Evolutionary conservation across 1,140 invertebrate species (phyloP).

Genomic region (Lasaia peninsularis): DNA sequence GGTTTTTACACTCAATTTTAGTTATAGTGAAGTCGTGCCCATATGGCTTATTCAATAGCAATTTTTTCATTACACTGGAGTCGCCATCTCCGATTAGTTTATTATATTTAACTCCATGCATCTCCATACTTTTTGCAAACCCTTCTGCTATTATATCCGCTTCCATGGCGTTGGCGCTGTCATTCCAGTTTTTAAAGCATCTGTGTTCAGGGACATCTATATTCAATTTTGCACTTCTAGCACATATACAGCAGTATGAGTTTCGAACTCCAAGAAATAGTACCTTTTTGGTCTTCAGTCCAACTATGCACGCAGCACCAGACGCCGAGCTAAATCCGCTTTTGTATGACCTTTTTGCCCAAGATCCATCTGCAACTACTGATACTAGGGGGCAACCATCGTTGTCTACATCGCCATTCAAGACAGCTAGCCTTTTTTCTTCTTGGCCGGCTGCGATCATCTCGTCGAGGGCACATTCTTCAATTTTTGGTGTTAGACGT

Average conservation of each 20-base stretch:
- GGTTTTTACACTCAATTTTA: slow-evolving; percentile 47
- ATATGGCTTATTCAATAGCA: background rate
- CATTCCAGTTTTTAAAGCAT: background rate
- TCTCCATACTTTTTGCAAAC: background rate
- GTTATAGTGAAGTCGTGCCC: slow-evolving; percentile 24
- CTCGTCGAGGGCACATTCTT: too few relatives aligned
- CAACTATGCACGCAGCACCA: too few relatives aligned
- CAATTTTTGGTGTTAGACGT: too few relatives aligned
- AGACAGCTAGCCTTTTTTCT: too few relatives aligned
- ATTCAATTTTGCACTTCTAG: too few relatives aligned
- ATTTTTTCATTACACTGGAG: background rate
- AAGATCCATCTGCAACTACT: background rate
- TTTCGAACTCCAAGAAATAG: too few relatives aligned
- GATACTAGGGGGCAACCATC: too few relatives aligned
- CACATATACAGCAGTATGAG: too few relatives aligned
- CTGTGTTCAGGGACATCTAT: too few relatives aligned
- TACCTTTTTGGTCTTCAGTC: too few relatives aligned
- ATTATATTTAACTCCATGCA: slow-evolving; percentile 3
- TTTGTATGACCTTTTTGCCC: background rate
- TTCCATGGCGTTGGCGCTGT: background rate
- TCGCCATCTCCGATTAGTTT: background rate
- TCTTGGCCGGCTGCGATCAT: too few relatives aligned
- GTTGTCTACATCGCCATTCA: too few relatives aligned
- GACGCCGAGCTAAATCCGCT: background rate
- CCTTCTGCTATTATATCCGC: slow-evolving; percentile 1